Conservation (phyloP, 2,888 invertebrate species). For the Lamellibrachia satsuma region DNA sequence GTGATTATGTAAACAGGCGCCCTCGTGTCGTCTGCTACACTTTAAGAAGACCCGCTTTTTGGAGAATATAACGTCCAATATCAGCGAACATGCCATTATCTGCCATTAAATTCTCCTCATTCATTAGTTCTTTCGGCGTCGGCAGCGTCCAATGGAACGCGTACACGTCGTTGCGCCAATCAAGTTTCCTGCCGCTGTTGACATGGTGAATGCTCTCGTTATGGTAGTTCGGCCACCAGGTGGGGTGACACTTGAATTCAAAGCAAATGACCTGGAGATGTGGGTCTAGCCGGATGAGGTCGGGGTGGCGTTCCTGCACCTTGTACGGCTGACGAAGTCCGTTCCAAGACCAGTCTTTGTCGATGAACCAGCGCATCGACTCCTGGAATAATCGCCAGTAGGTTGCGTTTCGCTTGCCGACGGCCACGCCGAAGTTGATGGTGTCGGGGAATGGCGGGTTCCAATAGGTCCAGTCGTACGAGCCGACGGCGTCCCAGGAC, state of each 20-base stretch:
- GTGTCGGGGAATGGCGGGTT: conserved; percentile 51
- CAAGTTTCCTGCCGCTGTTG: conserved; percentile 44
- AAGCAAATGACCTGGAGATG: conserved; percentile 59
- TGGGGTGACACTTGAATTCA: conserved; percentile 57
- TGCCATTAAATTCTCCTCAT: conserved; percentile 40
- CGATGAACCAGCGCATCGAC: conserved; percentile 47
- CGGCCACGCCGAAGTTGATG: conserved; percentile 51
- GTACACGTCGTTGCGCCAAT: conserved; percentile 56
- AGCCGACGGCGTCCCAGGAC: conserved; percentile 53
- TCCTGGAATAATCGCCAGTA: conserved; percentile 47
- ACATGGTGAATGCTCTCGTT: conserved; percentile 47
- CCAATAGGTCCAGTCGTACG: conserved; percentile 57
- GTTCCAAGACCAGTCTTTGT: conserved; percentile 47
- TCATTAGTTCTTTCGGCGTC: conserved; percentile 54
- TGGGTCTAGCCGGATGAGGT: conserved; percentile 51
- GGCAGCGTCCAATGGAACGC: conserved; percentile 62
- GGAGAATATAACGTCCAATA: conserved; percentile 55
- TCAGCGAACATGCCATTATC: conserved; percentile 53
- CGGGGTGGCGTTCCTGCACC: conserved; percentile 56
- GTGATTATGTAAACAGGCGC: neutral
- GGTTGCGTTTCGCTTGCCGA: conserved; percentile 50
- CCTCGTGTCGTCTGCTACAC: neutral
- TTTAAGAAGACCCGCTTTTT: conserved; percentile 37
- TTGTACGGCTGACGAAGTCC: conserved; percentile 46
- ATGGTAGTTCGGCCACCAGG: conserved; percentile 54